A percentile compares a stretch with the other conserved stretches of the same genome.
phyloP scores from a whole-genome alignment of 2,113 vertebrate genomes.

The Anoura caudifer region DNA sequence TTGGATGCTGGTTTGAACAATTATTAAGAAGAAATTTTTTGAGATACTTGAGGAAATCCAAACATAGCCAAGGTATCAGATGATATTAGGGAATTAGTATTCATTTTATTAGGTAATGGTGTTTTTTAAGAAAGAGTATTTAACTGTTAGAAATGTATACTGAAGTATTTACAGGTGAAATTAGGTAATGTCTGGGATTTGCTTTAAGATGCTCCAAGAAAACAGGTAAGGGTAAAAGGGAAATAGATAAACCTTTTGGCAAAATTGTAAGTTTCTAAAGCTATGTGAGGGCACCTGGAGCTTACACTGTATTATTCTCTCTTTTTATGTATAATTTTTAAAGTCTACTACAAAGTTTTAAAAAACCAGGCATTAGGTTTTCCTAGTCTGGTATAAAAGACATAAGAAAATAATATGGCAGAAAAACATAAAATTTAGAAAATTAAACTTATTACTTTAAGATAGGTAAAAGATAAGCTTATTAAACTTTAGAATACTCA shows the following conservation, averaged over 20 bases:
- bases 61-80: neutral
- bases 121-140: neutral
- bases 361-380: constrained; percentile 12
- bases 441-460: neutral
- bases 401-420: neutral
- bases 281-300: neutral
- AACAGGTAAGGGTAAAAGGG: neutral
- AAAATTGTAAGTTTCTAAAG: neutral
- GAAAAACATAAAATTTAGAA: neutral
- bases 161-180: neutral
- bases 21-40: neutral
- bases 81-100: neutral
- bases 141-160: neutral
- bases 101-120: neutral
- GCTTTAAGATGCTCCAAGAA: constrained; percentile 6
- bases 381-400: neutral
- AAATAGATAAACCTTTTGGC: neutral
- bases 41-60: neutral
- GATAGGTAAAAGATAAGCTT: neutral
- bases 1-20: neutral
- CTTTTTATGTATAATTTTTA: neutral
- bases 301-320: neutral
- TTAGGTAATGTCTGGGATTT: neutral
- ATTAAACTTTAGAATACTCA: neutral
- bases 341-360: neutral